A percentile compares a stretch with the other conserved stretches of the same genome.
Conservation (phyloP, 37 sponge, comb jelly and placozoan species). For the Hormiphora californensis region DNA sequence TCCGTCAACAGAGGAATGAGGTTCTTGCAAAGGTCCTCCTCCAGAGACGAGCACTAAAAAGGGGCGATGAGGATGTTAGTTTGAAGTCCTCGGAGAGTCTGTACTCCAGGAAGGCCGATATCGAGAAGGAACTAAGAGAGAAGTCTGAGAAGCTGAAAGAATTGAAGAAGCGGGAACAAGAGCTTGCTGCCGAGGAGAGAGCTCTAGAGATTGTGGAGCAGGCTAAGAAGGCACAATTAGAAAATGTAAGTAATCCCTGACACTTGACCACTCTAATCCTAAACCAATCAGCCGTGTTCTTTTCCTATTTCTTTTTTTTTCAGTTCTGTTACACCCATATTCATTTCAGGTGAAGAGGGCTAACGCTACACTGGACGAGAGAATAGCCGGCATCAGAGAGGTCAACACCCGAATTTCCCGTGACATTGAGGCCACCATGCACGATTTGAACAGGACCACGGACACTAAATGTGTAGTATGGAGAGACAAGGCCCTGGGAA, state of each 20-base stretch:
- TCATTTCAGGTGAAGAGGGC: constrained; percentile 1
- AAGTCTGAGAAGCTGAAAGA: background rate
- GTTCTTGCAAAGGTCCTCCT: background rate
- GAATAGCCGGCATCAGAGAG: constrained; percentile 11
- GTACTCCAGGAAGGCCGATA: background rate
- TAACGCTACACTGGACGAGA: constrained; percentile 8
- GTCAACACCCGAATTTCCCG: background rate
- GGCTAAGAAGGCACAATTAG: background rate
- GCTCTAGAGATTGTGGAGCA: background rate
- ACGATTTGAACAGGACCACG: background rate
- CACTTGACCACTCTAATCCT: no score
- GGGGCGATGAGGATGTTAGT: background rate
- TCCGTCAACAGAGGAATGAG: background rate
- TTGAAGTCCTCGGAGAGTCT: background rate
- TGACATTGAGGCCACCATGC: constrained; percentile 19
- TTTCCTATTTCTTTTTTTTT: background rate
- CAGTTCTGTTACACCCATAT: background rate
- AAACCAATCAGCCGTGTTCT: background rate
- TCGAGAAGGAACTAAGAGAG: background rate
- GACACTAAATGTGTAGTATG: constrained; percentile 26
- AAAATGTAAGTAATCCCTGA: background rate
- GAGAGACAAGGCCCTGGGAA: constrained; percentile 33
- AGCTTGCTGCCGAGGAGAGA: constrained; percentile 7
- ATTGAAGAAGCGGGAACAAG: constrained; percentile 11
- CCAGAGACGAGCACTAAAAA: background rate